Evolutionary conservation across 2,113 vertebrate species (phyloP).

Genomic region (Oryzias melastigma): DNA sequence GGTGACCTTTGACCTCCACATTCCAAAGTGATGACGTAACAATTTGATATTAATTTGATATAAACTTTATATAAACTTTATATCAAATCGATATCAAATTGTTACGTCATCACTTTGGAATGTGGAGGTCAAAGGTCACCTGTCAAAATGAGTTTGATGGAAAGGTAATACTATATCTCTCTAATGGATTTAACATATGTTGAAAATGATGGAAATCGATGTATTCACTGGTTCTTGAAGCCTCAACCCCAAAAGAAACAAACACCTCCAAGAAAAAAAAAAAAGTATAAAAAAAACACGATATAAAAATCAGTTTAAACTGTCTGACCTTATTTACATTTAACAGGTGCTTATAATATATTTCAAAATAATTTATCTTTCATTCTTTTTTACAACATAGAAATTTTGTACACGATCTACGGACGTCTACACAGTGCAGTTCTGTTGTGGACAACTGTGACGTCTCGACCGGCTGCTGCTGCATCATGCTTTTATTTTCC

Average conservation of each 20-base stretch:
- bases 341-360: constrained; percentile 78
- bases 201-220: constrained; percentile 53
- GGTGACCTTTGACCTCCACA: too few relatives aligned
- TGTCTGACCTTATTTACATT: constrained; percentile 81
- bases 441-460: constrained; percentile 44
- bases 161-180: too few relatives aligned
- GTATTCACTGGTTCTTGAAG: constrained; percentile 64
- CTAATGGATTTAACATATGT: constrained; percentile 72
- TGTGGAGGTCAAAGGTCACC: too few relatives aligned
- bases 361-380: constrained; percentile 83
- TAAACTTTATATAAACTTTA: too few relatives aligned
- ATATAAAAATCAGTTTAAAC: constrained; percentile 77
- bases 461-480: constrained; percentile 40
- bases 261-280: constrained; percentile 61
- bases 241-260: constrained; percentile 68
- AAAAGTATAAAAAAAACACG: constrained; percentile 71
- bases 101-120: too few relatives aligned
- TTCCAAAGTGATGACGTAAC: too few relatives aligned
- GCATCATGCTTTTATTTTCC: constrained; percentile 42
- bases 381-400: constrained; percentile 74
- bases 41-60: too few relatives aligned
- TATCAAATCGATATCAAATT: too few relatives aligned
- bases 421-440: constrained; percentile 63
- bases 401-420: constrained; percentile 73
- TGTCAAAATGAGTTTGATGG: too few relatives aligned